A percentile compares a stretch with the other conserved stretches of the same genome.
These are phyloP conservation scores for Orchestia grillus DNA, from an alignment of 1,140 invertebrate genomes.

Conservation along the genomic window DNA sequence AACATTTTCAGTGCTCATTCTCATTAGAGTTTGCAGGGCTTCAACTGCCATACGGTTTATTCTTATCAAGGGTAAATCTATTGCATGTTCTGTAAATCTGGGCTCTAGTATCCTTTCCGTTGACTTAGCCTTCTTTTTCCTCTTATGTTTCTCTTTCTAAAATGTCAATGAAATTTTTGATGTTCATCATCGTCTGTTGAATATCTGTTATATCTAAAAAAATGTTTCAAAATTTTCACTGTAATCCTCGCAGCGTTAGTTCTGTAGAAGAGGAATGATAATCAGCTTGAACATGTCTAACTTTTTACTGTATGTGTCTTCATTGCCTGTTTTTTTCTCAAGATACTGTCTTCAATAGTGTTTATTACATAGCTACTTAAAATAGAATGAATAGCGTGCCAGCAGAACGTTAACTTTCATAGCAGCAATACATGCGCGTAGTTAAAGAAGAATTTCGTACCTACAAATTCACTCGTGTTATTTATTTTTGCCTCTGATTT, in stretches of 20 bases:
- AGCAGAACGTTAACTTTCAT: neutral
- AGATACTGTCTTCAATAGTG: neutral
- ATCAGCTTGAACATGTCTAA: neutral
- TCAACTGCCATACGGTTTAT: neutral
- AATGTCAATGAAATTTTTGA: neutral
- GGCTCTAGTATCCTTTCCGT: neutral
- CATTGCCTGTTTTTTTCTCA: neutral
- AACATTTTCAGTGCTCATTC: neutral
- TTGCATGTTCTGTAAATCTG: neutral
- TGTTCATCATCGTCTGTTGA: neutral
- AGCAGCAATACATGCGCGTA: neutral
- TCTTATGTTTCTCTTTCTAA: neutral
- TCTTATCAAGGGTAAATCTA: neutral
- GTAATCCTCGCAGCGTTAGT: neutral
- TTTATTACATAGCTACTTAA: neutral
- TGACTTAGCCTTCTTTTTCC: neutral
- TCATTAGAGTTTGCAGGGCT: neutral
- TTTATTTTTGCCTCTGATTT: neutral
- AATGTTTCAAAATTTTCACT: neutral
- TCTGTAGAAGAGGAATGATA: neutral
- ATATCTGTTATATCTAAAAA: neutral
- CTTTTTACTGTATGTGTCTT: neutral
- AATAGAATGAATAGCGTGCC: neutral
- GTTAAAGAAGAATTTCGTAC: neutral
- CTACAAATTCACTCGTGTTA: neutral